Evolutionary conservation across 2,888 invertebrate species (phyloP).

Genomic region (Oxycera nigricornis): DNA sequence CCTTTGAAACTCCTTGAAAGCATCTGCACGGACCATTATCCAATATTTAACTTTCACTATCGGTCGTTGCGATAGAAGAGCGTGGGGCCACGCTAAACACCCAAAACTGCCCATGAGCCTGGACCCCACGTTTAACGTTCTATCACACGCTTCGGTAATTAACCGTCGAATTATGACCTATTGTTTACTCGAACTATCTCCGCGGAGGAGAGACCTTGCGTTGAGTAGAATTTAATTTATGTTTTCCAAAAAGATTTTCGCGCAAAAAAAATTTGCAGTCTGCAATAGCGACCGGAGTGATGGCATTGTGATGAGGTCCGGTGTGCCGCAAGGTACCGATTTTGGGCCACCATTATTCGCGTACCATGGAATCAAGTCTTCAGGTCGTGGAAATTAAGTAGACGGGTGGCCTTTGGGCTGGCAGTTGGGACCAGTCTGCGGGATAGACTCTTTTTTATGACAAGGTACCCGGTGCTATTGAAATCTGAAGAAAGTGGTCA

Average conservation of each 20-base stretch:
- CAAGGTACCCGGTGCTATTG: background rate
- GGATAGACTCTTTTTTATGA: background rate
- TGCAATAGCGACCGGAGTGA: background rate
- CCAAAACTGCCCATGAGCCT: background rate
- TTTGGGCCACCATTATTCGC: conserved; percentile 11
- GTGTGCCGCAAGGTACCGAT: conserved; percentile 7
- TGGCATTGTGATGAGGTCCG: background rate
- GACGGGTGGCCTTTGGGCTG: background rate
- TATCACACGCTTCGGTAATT: conserved; percentile 22
- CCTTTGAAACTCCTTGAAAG: background rate
- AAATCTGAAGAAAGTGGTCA: background rate
- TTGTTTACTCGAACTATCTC: background rate
- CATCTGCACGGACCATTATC: background rate
- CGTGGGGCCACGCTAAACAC: background rate
- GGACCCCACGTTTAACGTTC: background rate
- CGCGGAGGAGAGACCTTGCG: conserved; percentile 1
- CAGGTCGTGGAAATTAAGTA: conserved; percentile 1
- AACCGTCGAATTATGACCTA: conserved; percentile 15
- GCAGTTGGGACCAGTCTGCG: background rate
- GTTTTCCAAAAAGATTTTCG: too few species aligned
- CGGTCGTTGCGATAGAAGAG: background rate
- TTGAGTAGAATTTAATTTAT: conserved; percentile 31
- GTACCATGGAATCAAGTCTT: conserved; percentile 7
- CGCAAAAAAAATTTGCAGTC: too few species aligned
- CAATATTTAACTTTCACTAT: conserved; percentile 23